These are phyloP conservation scores for Lagothrix lagotricha DNA, from an alignment of 2,797 vertebrate species.

Conservation along the genomic window DNA sequence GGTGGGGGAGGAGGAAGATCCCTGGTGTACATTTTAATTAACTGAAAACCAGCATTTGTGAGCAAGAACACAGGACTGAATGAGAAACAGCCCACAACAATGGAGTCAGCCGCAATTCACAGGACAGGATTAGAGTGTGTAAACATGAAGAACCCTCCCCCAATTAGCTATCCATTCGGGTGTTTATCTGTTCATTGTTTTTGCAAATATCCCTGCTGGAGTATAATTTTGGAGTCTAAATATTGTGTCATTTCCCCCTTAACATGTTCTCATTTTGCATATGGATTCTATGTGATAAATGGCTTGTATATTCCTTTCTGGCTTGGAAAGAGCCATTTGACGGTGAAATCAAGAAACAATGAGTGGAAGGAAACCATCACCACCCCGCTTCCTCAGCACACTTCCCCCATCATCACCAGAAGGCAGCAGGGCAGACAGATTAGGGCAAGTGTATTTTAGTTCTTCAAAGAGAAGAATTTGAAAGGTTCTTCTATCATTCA, in stretches of 20 bases:
- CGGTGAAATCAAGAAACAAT: conserved; percentile 49
- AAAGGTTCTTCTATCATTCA: conserved; percentile 20
- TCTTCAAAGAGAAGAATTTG: conserved; percentile 35
- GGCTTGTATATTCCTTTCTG: conserved; percentile 62
- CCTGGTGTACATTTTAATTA: conserved; percentile 42
- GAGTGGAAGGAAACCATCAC: conserved; percentile 46
- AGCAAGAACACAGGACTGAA: background rate
- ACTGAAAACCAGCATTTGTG: conserved; percentile 43
- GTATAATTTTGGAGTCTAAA: conserved; percentile 72
- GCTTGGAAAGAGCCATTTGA: conserved; percentile 74
- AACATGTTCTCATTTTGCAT: conserved; percentile 67
- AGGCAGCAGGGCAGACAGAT: conserved; percentile 43
- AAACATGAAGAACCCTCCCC: conserved; percentile 59
- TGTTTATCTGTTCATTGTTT: conserved; percentile 73
- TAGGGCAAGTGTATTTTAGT: background rate
- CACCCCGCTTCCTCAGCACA: background rate
- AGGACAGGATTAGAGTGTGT: conserved; percentile 16
- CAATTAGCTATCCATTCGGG: conserved; percentile 56
- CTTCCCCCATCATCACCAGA: background rate
- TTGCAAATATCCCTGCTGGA: conserved; percentile 63
- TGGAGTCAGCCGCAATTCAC: background rate
- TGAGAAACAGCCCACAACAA: background rate
- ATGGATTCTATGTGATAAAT: conserved; percentile 70
- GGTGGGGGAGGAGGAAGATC: background rate
- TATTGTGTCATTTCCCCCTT: conserved; percentile 75